Base-by-base conservation (phyloP, 2,888 invertebrate species). In the Calameuta filiformis region DNA sequence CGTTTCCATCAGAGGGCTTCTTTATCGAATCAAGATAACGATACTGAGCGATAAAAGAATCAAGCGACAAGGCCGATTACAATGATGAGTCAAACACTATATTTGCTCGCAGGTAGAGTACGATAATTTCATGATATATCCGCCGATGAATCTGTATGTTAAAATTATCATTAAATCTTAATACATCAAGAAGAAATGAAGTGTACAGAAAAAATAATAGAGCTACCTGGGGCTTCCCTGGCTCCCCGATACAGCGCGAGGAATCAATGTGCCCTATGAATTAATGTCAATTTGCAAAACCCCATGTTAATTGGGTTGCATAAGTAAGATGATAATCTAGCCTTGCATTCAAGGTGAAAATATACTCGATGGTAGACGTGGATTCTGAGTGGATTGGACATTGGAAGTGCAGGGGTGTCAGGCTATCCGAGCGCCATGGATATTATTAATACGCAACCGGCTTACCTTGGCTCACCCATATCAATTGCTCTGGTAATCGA, bases 381-480 rank as follows among this genome's bases (percentile, higher is more conserved):
- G 81, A 98, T 56, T 56, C 9, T 23, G 56, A 56, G 56, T 56
- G 9, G 23, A 56, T 56, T 56, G 23, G 56, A 56, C 56, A 56
- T 9, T 23, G 9, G 9, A 56, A 23, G 56, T 56, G 95, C 87
- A 95, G 94, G 88, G 88, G 96, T 95, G 93, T 98, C 98, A 83
- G 98, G 93, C 92, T 96, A 97, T 76, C 95, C 94, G 78, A 98
- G 94, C 33, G 85, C 71, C 56, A 56, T 56, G 83, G 84, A 86
- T 87, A 89, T 89, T 88, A 88, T 90, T 90, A 88, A 89, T 88
- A 87, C 85, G 82, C 33, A 85, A 91, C 89, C 87, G 81, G 91
- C 85, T 91, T 84, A 85, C 91, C 90, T 91, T 91, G 91, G 87
- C 86, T 87, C 84, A 84, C 87, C 87, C 86, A 85, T 89, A 89